Percentiles rank a stretch among this genome's conserved stretches.
These are phyloP conservation scores for Lepus timidus DNA, from an alignment of 2,113 vertebrate genomes.

Conservation along the genomic window DNA sequence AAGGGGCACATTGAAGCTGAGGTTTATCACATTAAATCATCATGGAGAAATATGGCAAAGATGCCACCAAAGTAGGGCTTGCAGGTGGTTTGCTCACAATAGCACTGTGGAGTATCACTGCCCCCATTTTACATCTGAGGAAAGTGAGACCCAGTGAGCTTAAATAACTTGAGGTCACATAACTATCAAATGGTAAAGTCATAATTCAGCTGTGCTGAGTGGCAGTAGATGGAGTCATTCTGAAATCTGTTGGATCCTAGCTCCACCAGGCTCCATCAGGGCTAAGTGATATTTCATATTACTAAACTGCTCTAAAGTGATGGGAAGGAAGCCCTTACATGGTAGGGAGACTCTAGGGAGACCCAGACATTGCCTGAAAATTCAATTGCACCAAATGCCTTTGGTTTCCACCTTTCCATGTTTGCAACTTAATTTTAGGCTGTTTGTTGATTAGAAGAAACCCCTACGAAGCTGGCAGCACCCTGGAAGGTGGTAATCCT, in stretches of 20 bases:
- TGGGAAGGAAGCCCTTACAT: neutral
- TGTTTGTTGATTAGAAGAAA: conserved; percentile 40
- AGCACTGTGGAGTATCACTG: neutral
- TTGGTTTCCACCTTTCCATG: neutral
- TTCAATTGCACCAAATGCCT: conserved; percentile 7
- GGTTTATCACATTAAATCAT: too few relatives aligned
- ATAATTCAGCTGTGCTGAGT: neutral
- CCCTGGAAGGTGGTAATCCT: conserved; percentile 3
- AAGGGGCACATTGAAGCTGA: too few relatives aligned
- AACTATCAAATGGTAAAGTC: neutral
- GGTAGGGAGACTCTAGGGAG: neutral
- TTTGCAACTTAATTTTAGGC: conserved; percentile 34
- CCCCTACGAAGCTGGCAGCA: neutral
- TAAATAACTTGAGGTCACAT: conserved; percentile 23
- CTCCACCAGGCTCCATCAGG: neutral
- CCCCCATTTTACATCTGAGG: neutral
- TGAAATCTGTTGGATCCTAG: conserved; percentile 12
- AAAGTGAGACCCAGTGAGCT: neutral
- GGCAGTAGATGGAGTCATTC: neutral
- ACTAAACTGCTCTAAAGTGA: conserved; percentile 2
- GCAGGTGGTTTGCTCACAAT: neutral
- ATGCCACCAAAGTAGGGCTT: too few relatives aligned
- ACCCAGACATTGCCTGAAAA: neutral
- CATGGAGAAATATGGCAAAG: neutral
- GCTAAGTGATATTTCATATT: conserved; percentile 38